Evolutionary conservation across 2,888 invertebrate species (phyloP).

Genomic region (Cephus runcator): DNA sequence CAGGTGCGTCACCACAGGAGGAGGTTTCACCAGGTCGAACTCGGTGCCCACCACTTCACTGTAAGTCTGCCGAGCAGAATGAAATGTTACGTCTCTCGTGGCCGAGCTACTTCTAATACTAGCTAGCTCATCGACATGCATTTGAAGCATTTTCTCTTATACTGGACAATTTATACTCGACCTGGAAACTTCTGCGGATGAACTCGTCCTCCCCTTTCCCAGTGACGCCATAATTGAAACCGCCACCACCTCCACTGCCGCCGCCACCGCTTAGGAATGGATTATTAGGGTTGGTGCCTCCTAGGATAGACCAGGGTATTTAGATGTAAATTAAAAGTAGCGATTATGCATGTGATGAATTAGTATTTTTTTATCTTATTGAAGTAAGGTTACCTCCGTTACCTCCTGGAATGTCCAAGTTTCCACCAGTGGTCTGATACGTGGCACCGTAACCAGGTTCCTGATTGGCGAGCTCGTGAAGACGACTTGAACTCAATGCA

Average conservation of each 20-base stretch:
- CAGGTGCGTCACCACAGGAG: conserved; percentile 55
- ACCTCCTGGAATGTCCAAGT: conserved; percentile 74
- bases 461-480: conserved; percentile 81
- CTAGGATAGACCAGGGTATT: conserved; percentile 29
- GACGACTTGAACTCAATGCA: conserved; percentile 83
- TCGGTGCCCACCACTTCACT: conserved; percentile 56
- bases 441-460: conserved; percentile 80
- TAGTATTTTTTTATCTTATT: neutral
- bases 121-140: neutral
- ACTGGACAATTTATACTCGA: conserved; percentile 39
- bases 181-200: conserved; percentile 64
- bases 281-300: conserved; percentile 57
- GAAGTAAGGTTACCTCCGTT: conserved; percentile 45
- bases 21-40: conserved; percentile 50
- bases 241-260: conserved; percentile 45
- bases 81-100: conserved; percentile 9
- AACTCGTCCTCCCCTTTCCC: conserved; percentile 61
- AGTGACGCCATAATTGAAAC: conserved; percentile 56
- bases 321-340: neutral
- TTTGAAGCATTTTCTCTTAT: neutral
- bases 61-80: conserved; percentile 47
- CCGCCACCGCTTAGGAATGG: conserved; percentile 58
- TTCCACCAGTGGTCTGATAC: conserved; percentile 76
- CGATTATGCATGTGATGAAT: neutral
- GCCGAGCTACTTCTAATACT: neutral